Evolutionary conservation across 2,113 vertebrate genomes (phyloP), one percentile per base, ranked within the genome.

Genomic region (Dolichallabes microphthalmus): DNA sequence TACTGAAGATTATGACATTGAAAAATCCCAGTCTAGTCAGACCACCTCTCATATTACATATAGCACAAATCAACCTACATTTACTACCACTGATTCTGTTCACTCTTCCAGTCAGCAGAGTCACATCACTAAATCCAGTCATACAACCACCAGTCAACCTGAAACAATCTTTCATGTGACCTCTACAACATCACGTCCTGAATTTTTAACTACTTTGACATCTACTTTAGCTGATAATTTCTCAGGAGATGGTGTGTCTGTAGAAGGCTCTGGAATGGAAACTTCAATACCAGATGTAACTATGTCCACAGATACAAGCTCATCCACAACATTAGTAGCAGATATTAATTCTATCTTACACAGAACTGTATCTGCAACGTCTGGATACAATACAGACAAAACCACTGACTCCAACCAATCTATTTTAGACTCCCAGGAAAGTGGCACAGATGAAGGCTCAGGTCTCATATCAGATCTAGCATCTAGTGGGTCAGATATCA

Each of bases 201-300:
- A 45, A 0, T 45, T 45, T 45, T 45, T 8, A 45, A 45, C 45
- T 45, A 45, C 45, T n/a, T 15, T 76, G 19, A 74, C 8, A 50
- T 53, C 64, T 82, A 8, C 52, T 13, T 27, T 32, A 19, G 32
- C 50, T 80, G 63, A 88, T 19, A 64, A 87, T 3, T 89, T 64
- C n/a, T 88, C 81, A 57, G 84, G 58, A 32, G 68, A n/a, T 1
- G 6, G 50, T 45, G 30, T 75, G 3, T 74, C 58, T 50, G 82
- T 53, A 4, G 84, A 90, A 82, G 85, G 84, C 14, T 63, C 75
- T 78, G 80, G 17, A 57, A 6, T 61, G 6, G 68, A 87, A 80
- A 76, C 63, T 12, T 66, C 80, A 4, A 73, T 53, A n/a, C 55
- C 83, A 78, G 79, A 30, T 32, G 32, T 76, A 71, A 35, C 30